These are phyloP conservation scores for Pseudomyrmex flavicornis DNA, from an alignment of 1,140 invertebrate species.

Conservation along the genomic window DNA sequence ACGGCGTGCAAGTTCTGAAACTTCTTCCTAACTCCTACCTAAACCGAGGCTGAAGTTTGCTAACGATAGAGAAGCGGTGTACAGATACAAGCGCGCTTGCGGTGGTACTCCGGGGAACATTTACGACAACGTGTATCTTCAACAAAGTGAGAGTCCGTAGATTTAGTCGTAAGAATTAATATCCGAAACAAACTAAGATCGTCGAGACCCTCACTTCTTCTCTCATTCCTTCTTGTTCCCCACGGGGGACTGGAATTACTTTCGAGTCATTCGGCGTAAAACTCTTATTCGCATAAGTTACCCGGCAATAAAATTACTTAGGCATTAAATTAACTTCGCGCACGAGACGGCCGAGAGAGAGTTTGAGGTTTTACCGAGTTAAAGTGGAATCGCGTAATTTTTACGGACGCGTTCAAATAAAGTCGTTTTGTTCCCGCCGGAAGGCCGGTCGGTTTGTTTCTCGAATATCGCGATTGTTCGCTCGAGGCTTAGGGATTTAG, in stretches of 20 bases:
- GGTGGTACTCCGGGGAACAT: slow-evolving; percentile 38
- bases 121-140: slow-evolving; percentile 4
- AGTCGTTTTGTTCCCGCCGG: slow-evolving; percentile 13
- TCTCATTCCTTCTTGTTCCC: background rate
- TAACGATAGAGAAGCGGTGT: slow-evolving; percentile 38
- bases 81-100: background rate
- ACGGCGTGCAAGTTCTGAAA: slow-evolving; percentile 34
- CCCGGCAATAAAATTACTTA: slow-evolving; percentile 8
- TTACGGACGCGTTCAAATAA: slow-evolving; percentile 2
- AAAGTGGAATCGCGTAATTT: background rate
- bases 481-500: slow-evolving; percentile 64
- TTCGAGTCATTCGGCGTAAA: background rate
- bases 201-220: background rate
- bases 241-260: background rate
- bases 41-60: slow-evolving; percentile 29
- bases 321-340: slow-evolving; percentile 20
- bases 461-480: slow-evolving; percentile 66
- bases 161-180: slow-evolving; percentile 50
- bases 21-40: slow-evolving; percentile 44
- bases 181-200: background rate
- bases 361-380: background rate
- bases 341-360: background rate
- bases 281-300: slow-evolving; percentile 4
- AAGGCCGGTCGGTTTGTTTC: slow-evolving; percentile 41
- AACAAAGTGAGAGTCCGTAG: slow-evolving; percentile 3